These are phyloP conservation scores for Hephaestus fuliginosus DNA, from an alignment of 2,797 vertebrate species.

Conservation along the genomic window DNA sequence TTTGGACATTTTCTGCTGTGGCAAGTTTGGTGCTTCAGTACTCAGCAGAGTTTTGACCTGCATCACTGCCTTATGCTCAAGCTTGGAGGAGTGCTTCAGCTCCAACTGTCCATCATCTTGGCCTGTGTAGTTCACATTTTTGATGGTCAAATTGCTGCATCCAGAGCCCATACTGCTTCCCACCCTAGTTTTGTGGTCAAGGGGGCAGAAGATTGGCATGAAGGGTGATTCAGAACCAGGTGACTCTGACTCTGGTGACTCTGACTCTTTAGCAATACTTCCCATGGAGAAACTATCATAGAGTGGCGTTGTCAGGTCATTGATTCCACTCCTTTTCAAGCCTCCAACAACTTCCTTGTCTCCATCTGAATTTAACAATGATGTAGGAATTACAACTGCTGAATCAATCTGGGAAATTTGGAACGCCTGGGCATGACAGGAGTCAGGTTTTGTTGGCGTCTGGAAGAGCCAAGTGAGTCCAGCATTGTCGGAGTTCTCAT, in stretches of 20 bases:
- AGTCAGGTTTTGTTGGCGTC: neutral
- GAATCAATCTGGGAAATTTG: slow-evolving; percentile 68
- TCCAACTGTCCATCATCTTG: slow-evolving; percentile 83
- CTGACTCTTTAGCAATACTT: slow-evolving; percentile 29
- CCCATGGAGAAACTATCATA: slow-evolving; percentile 72
- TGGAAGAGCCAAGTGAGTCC: no score
- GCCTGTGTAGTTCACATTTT: slow-evolving; percentile 62
- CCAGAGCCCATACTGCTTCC: slow-evolving; percentile 1
- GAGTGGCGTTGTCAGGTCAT: slow-evolving; percentile 67
- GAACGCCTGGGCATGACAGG: slow-evolving; percentile 34
- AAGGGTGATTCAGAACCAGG: slow-evolving; percentile 76
- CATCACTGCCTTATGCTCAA: slow-evolving; percentile 89
- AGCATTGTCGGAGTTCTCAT: slow-evolving; percentile 32
- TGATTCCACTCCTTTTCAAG: slow-evolving; percentile 66
- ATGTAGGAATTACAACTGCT: slow-evolving; percentile 63
- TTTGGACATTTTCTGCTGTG: slow-evolving; percentile 74
- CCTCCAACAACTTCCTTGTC: slow-evolving; percentile 77
- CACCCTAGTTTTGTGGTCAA: slow-evolving; percentile 67
- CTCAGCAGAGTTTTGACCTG: slow-evolving; percentile 89
- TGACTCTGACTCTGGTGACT: neutral
- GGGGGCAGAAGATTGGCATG: slow-evolving; percentile 72
- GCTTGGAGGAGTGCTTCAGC: slow-evolving; percentile 89
- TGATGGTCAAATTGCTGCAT: slow-evolving; percentile 75
- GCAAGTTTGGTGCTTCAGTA: slow-evolving; percentile 80
- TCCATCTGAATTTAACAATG: slow-evolving; percentile 75